Percentiles rank a stretch among this genome's conserved stretches.
phyloP scores from a whole-genome alignment of 2,888 invertebrate genomes.

The Lampropteryx suffumata region DNA sequence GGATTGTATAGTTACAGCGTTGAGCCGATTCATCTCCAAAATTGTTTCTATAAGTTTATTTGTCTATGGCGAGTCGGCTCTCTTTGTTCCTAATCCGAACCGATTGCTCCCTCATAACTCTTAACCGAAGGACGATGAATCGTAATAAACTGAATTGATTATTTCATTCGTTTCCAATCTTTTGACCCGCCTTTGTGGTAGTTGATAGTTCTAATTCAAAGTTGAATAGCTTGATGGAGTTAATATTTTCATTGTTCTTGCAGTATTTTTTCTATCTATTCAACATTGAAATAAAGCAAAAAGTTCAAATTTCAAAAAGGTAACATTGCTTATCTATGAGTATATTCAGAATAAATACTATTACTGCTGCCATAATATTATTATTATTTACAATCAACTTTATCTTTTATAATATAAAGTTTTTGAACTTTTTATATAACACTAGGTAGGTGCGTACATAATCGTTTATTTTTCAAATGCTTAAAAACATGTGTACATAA shows the following conservation, averaged over 20 bases:
- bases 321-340: too few relatives aligned
- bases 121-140: slow-evolving; percentile 70
- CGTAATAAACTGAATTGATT: slow-evolving; percentile 75
- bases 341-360: too few relatives aligned
- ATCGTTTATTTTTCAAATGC: too few relatives aligned
- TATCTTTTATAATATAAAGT: too few relatives aligned
- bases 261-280: slow-evolving; percentile 9
- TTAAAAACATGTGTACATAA: too few relatives aligned
- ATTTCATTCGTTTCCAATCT: slow-evolving; percentile 67
- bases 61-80: slow-evolving; percentile 71
- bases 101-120: slow-evolving; percentile 63
- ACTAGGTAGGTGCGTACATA: too few relatives aligned
- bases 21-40: slow-evolving; percentile 40
- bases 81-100: slow-evolving; percentile 73
- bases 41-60: slow-evolving; percentile 82
- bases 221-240: slow-evolving; percentile 45
- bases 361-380: too few relatives aligned
- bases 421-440: too few relatives aligned
- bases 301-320: too few relatives aligned
- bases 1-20: slow-evolving; percentile 23
- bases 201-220: slow-evolving; percentile 61
- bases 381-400: too few relatives aligned
- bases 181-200: slow-evolving; percentile 60
- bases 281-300: slow-evolving; percentile 25
- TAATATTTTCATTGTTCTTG: slow-evolving; percentile 60